phyloP scores from a whole-genome alignment of 53 echinoderm and acorn worm species.

The Pentamera pediparva region DNA sequence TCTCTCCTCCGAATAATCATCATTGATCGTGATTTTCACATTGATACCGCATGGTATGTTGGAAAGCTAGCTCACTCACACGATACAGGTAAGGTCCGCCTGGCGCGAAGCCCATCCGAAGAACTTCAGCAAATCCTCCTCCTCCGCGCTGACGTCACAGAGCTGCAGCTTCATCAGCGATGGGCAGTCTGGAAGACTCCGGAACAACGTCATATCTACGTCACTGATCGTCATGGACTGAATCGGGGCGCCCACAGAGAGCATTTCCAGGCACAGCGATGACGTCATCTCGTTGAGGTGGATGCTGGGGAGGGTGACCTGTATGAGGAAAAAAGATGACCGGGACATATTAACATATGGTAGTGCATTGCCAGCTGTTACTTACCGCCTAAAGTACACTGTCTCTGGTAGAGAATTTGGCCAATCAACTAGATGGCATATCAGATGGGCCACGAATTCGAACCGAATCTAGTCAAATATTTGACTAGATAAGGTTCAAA shows the following conservation, averaged over 20 bases:
- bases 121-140: not conserved
- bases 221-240: constrained; percentile 1
- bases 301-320: constrained; percentile 9
- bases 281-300: constrained; percentile 17
- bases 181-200: constrained; percentile 13
- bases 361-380: no score
- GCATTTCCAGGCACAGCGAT: constrained; percentile 10
- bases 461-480: no score
- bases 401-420: no score
- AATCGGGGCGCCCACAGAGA: constrained; percentile 21
- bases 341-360: no score
- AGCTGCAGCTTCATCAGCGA: not conserved
- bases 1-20: no score
- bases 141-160: not conserved
- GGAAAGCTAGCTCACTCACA: constrained; percentile 13
- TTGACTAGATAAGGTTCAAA: no score
- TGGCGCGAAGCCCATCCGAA: constrained; percentile 19
- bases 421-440: no score
- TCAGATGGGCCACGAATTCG: no score
- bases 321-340: not conserved
- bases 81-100: not conserved
- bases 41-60: no score
- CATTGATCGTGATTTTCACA: no score
- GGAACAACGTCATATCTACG: constrained; percentile 4
- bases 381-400: no score